Conservation (phyloP, 2,797 vertebrate genomes). For the Sparidentex hasta region DNA sequence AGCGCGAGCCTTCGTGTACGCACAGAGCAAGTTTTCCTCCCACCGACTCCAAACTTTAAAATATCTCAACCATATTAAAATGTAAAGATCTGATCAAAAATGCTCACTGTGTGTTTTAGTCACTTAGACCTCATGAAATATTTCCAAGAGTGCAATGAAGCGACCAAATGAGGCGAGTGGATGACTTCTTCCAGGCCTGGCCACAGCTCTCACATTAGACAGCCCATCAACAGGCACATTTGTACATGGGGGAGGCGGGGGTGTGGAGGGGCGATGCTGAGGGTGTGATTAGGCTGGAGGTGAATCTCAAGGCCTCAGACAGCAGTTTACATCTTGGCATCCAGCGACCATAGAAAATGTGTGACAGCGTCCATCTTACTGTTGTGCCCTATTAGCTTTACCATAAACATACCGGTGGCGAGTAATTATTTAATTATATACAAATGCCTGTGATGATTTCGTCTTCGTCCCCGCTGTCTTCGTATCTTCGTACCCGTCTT, state of each 20-base stretch:
- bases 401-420: neutral
- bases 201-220: conserved; percentile 80
- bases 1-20: conserved; percentile 29
- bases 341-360: conserved; percentile 35
- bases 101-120: conserved; percentile 85
- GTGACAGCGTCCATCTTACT: conserved; percentile 22
- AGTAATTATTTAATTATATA: conserved; percentile 6
- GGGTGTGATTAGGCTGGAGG: conserved; percentile 81
- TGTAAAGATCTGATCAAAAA: conserved; percentile 83
- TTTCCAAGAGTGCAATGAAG: conserved; percentile 85
- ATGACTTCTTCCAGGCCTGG: conserved; percentile 78
- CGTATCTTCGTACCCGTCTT: conserved; percentile 1
- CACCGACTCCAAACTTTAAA: conserved; percentile 72
- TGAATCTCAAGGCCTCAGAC: conserved; percentile 76
- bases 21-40: conserved; percentile 50
- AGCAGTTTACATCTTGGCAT: conserved; percentile 67
- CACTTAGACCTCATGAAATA: conserved; percentile 89
- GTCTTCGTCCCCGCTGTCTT: conserved; percentile 11
- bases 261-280: conserved; percentile 61
- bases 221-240: conserved; percentile 84
- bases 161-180: conserved; percentile 78
- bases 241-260: conserved; percentile 47
- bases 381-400: conserved; percentile 19
- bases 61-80: conserved; percentile 83
- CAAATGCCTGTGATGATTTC: conserved; percentile 9